Conservation (phyloP, 2,888 invertebrate species). For the Epsilonema sp. region DNA sequence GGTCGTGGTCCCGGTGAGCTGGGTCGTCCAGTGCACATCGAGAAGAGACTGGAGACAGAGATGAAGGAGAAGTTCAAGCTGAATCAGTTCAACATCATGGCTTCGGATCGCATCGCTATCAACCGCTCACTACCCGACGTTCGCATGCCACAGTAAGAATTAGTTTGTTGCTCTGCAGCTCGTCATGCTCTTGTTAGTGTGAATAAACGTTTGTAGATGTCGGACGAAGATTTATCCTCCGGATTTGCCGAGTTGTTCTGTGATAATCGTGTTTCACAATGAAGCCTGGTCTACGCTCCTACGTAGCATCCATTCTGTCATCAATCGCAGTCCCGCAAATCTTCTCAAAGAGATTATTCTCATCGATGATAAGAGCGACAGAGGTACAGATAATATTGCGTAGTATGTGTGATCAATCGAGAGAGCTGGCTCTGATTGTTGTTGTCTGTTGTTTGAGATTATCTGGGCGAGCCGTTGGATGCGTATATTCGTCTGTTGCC, state of each 20-base stretch:
- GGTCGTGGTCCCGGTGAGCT: conserved; percentile 17
- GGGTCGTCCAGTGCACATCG: conserved; percentile 20
- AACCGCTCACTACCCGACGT: conserved; percentile 87
- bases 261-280: conserved; percentile 97
- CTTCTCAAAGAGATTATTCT: conserved; percentile 21
- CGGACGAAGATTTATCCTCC: conserved; percentile 7
- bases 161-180: background rate
- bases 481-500: conserved; percentile 21
- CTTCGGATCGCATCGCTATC: conserved; percentile 87
- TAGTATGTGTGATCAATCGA: background rate
- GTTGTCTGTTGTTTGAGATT: conserved; percentile 14
- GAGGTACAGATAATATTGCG: conserved; percentile 10
- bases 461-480: conserved; percentile 21
- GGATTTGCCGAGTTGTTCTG: conserved; percentile 67
- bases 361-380: conserved; percentile 21
- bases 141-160: conserved; percentile 34
- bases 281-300: conserved; percentile 94
- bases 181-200: background rate
- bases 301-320: conserved; percentile 36
- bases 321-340: conserved; percentile 18
- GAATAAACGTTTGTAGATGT: too few relatives aligned
- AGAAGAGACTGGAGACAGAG: conserved; percentile 13
- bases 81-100: conserved; percentile 93
- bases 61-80: conserved; percentile 22
- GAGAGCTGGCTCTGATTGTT: conserved; percentile 1